These are phyloP conservation scores for Dolichopus griseipennis DNA, from an alignment of 2,888 invertebrate species.

Conservation along the genomic window DNA sequence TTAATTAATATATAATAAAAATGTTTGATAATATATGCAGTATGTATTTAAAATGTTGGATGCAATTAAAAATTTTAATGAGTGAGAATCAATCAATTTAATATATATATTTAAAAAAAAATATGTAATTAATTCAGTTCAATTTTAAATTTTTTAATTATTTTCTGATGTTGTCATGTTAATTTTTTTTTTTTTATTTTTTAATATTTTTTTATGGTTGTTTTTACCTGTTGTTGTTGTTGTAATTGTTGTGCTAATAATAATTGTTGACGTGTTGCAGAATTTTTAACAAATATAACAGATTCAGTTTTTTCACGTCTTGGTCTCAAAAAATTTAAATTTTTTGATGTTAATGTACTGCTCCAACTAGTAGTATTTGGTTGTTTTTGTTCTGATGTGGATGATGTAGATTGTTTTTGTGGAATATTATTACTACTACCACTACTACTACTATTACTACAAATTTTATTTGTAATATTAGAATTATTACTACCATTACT, in stretches of 20 bases:
- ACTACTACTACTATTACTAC: background rate
- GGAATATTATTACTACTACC: constrained; percentile 3
- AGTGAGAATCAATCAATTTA: background rate
- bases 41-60: background rate
- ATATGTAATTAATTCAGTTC: background rate
- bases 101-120: background rate
- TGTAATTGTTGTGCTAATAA: constrained; percentile 32
- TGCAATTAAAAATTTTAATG: background rate
- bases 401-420: constrained; percentile 13
- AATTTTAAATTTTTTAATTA: background rate
- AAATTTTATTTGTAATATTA: background rate
- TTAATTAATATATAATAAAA: background rate
- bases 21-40: background rate
- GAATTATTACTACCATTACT: constrained; percentile 14
- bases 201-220: constrained; percentile 21
- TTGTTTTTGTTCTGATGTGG: constrained; percentile 7
- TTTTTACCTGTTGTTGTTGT: constrained; percentile 35
- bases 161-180: background rate
- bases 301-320: constrained; percentile 84
- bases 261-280: constrained; percentile 46
- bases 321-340: constrained; percentile 51
- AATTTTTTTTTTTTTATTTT: background rate
- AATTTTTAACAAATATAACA: constrained; percentile 67
- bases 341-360: constrained; percentile 36
- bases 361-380: constrained; percentile 36